Percentiles rank a stretch among this genome's conserved stretches.
Evolutionary conservation across 2,888 invertebrate species (phyloP).

Genomic region (Polietes domitor): DNA sequence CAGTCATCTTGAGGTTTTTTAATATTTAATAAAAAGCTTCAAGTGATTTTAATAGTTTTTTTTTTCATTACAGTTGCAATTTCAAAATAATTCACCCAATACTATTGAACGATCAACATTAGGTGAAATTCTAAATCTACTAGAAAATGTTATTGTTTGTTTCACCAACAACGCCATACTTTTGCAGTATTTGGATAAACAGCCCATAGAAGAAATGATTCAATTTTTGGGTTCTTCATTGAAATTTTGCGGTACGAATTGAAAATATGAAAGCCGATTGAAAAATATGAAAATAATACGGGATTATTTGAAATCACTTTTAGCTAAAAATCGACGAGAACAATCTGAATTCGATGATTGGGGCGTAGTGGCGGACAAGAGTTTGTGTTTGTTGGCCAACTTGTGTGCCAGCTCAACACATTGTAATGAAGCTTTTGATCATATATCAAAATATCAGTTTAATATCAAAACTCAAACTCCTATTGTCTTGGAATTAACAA

Average conservation of each 20-base stretch:
- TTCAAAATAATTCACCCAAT: slow-evolving; percentile 70
- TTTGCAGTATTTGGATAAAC: slow-evolving; percentile 72
- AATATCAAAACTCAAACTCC: slow-evolving; percentile 66
- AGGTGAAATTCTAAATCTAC: slow-evolving; percentile 71
- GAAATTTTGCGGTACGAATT: slow-evolving; percentile 70
- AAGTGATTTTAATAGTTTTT: neutral
- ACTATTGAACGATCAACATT: slow-evolving; percentile 71
- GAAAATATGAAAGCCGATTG: no score
- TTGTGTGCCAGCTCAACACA: slow-evolving; percentile 73
- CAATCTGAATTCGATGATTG: slow-evolving; percentile 67
- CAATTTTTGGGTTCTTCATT: slow-evolving; percentile 72
- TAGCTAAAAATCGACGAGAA: slow-evolving; percentile 48
- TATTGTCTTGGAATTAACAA: slow-evolving; percentile 71
- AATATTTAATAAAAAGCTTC: neutral
- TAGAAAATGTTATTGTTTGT: slow-evolving; percentile 70
- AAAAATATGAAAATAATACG: no score
- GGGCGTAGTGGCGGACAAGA: slow-evolving; percentile 60
- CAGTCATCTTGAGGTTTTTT: slow-evolving; percentile 75
- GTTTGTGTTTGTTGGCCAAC: slow-evolving; percentile 71
- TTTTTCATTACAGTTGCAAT: slow-evolving; percentile 72
- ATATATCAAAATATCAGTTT: slow-evolving; percentile 65
- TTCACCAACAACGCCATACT: slow-evolving; percentile 71
- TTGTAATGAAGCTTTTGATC: slow-evolving; percentile 71
- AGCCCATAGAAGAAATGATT: slow-evolving; percentile 75
- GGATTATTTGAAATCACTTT: neutral